Conservation (phyloP, 37 sponge, comb jelly and placozoan genomes). For the Halisarca cf. caerulea region DNA sequence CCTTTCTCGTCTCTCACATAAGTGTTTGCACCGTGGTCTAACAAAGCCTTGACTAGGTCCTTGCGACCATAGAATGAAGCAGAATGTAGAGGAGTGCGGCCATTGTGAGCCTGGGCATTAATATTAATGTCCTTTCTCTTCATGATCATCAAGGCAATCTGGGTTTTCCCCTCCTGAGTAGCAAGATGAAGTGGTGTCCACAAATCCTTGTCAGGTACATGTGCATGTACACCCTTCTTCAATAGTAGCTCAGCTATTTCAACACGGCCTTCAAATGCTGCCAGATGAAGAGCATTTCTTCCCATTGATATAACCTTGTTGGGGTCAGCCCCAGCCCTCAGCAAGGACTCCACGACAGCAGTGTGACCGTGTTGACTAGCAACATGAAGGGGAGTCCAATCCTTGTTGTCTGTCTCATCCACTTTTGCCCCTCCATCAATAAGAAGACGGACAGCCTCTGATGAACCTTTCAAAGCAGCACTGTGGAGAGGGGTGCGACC, state of each 20-base stretch:
- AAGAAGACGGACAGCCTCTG: slow-evolving; percentile 30
- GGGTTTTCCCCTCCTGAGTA: slow-evolving; percentile 73
- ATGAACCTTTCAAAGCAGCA: slow-evolving; percentile 70
- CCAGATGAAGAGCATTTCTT: slow-evolving; percentile 73
- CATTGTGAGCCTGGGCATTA: slow-evolving; percentile 65
- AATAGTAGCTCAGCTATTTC: slow-evolving; percentile 58
- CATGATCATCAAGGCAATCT: slow-evolving; percentile 54
- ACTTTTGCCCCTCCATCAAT: slow-evolving; percentile 50
- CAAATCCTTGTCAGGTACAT: slow-evolving; percentile 71
- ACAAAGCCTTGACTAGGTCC: slow-evolving; percentile 52
- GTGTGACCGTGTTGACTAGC: slow-evolving; percentile 75
- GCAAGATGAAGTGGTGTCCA: slow-evolving; percentile 85
- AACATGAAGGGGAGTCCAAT: slow-evolving; percentile 78
- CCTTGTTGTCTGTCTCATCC: slow-evolving; percentile 48
- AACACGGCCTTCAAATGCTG: slow-evolving; percentile 75
- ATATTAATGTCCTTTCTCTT: slow-evolving; percentile 27
- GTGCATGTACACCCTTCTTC: slow-evolving; percentile 39
- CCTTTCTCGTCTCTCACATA: slow-evolving; percentile 73
- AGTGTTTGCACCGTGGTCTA: slow-evolving; percentile 47
- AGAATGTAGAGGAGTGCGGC: slow-evolving; percentile 76
- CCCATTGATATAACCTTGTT: slow-evolving; percentile 65
- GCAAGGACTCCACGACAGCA: slow-evolving; percentile 49
- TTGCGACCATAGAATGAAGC: slow-evolving; percentile 60
- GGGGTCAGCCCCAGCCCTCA: slow-evolving; percentile 43
- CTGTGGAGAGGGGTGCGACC: slow-evolving; percentile 83